Evolutionary conservation across 2,888 invertebrate genomes (phyloP).

Genomic region (Netelia melanura): DNA sequence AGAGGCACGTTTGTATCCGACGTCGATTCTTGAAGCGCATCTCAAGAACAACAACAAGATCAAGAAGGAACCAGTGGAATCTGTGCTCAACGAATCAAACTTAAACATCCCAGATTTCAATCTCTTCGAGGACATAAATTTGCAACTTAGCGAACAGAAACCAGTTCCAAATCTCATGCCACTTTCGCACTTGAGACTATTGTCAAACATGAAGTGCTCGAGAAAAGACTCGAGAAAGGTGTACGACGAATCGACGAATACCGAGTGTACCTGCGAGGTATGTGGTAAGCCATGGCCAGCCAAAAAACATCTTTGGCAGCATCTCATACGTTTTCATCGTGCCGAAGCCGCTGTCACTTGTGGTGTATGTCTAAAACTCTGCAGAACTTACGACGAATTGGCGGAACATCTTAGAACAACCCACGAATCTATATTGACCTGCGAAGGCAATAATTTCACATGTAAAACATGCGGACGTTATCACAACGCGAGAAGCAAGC

Average conservation of each 20-base stretch:
- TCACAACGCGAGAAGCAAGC: slow-evolving; percentile 87
- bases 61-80: slow-evolving; percentile 75
- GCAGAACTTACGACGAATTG: slow-evolving; percentile 85
- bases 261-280: slow-evolving; percentile 85
- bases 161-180: slow-evolving; percentile 83
- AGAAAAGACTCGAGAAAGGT: slow-evolving; percentile 85
- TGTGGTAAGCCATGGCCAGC: slow-evolving; percentile 88
- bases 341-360: slow-evolving; percentile 87
- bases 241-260: slow-evolving; percentile 85
- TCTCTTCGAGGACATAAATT: slow-evolving; percentile 83
- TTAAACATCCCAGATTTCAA: slow-evolving; percentile 83
- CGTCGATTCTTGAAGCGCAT: slow-evolving; percentile 81
- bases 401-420: slow-evolving; percentile 85
- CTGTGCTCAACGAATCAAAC: slow-evolving; percentile 76
- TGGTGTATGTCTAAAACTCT: slow-evolving; percentile 87
- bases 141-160: slow-evolving; percentile 82
- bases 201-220: slow-evolving; percentile 78
- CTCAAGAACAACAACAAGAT: slow-evolving; percentile 82
- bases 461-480: slow-evolving; percentile 86
- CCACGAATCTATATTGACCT: slow-evolving; percentile 85
- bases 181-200: slow-evolving; percentile 74
- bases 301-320: slow-evolving; percentile 88
- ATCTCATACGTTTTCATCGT: slow-evolving; percentile 87
- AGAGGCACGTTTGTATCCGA: slow-evolving; percentile 63
- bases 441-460: slow-evolving; percentile 87